phyloP scores from a whole-genome alignment of 2,888 invertebrate genomes.

The Agriotes lineatus region DNA sequence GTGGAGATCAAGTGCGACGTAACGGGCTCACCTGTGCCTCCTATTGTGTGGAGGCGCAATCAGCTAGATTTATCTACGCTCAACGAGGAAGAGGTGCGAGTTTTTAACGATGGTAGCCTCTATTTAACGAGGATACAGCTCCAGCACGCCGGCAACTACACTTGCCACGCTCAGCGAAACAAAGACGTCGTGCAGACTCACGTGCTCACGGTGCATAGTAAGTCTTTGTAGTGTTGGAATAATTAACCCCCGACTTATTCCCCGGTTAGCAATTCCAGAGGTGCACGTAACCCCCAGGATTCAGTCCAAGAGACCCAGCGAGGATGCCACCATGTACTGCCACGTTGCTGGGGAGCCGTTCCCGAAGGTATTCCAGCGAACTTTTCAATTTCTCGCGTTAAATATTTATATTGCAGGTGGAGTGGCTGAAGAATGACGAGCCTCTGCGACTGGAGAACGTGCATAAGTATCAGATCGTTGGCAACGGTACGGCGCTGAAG shows the following conservation, averaged over 20 bases:
- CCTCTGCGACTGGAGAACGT: conserved; percentile 69
- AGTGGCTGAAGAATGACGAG: conserved; percentile 82
- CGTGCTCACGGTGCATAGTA: conserved; percentile 79
- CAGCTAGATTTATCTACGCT: conserved; percentile 73
- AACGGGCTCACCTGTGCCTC: conserved; percentile 76
- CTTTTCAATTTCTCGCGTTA: background rate
- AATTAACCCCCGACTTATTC: no score
- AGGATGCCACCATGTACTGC: conserved; percentile 78
- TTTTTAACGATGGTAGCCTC: conserved; percentile 81
- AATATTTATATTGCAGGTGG: conserved; percentile 64
- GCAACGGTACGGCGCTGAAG: conserved; percentile 76
- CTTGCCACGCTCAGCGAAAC: conserved; percentile 80
- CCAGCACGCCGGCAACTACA: conserved; percentile 82
- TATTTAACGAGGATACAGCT: conserved; percentile 80
- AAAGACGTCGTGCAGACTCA: conserved; percentile 81
- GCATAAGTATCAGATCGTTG: conserved; percentile 74
- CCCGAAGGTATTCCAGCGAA: conserved; percentile 67
- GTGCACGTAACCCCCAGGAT: conserved; percentile 79
- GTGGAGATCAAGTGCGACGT: conserved; percentile 85
- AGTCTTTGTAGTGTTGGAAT: conserved; percentile 61
- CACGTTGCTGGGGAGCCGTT: conserved; percentile 81
- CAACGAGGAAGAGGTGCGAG: conserved; percentile 74
- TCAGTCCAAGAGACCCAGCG: conserved; percentile 76
- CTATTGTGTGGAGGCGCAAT: conserved; percentile 79
- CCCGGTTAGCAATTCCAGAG: conserved; percentile 74